Percentiles rank a stretch among this genome's conserved stretches.
Evolutionary conservation across 1,140 invertebrate genomes (phyloP).

Genomic region (Drosophila tani): DNA sequence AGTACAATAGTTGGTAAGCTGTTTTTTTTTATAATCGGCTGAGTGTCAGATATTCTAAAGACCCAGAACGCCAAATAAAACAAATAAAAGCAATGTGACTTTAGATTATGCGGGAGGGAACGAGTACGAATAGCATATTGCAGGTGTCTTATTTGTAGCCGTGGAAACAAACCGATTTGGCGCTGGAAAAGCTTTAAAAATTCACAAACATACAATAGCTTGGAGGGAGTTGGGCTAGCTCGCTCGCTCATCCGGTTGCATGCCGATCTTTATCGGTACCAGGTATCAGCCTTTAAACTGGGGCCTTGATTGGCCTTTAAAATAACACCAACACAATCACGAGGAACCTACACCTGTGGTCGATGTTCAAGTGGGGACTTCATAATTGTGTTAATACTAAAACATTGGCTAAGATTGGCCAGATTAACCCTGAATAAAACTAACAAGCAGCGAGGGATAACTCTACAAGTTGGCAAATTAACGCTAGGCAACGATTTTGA

Average conservation of each 20-base stretch:
- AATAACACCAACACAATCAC: constrained; percentile 23
- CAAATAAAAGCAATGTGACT: constrained; percentile 13
- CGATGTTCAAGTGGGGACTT: constrained; percentile 57
- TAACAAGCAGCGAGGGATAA: constrained; percentile 1
- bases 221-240: too few species aligned
- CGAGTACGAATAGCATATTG: neutral
- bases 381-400: constrained; percentile 33
- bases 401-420: constrained; percentile 15
- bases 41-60: constrained; percentile 40
- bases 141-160: constrained; percentile 25
- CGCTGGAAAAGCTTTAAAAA: constrained; percentile 6
- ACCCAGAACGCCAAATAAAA: constrained; percentile 17
- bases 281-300: constrained; percentile 6
- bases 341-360: constrained; percentile 25
- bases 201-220: neutral
- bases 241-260: constrained; percentile 39
- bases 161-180: constrained; percentile 9
- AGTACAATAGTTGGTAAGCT: constrained; percentile 34
- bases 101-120: constrained; percentile 14
- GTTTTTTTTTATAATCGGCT: constrained; percentile 25
- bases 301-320: constrained; percentile 26
- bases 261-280: constrained; percentile 52
- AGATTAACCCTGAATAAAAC: constrained; percentile 24
- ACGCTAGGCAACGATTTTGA: neutral
- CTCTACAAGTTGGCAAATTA: constrained; percentile 1